Evolutionary conservation across 2,888 invertebrate species (phyloP), one percentile per base, ranked within the genome.

Genomic region (Magallana nippona): DNA sequence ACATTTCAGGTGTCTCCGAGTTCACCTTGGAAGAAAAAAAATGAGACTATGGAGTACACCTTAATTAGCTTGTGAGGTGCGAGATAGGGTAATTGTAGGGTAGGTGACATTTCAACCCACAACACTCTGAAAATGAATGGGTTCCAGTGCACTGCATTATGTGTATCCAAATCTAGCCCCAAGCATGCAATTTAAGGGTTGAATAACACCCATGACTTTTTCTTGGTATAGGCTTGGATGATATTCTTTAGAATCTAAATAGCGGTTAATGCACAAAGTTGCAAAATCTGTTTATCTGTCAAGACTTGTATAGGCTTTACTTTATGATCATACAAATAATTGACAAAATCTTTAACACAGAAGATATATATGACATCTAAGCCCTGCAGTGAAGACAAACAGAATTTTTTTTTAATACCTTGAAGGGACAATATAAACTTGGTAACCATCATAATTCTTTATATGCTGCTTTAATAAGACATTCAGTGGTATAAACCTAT

Each of bases 41-140:
- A 22, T 71, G 27, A 15, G 32, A 32, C 15, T 32, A 27, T 11
- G 22, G 32, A 32, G 27, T 32, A 27, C 27, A 32, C 10, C 5
- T 71, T 71, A 19, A 71, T 71, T 71, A 71, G 71, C 71, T 27
- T 71, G 71, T 15, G 27, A 71, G 27, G 71, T 71, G 71, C 32
- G 71, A 32, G 71, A 71, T 71, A 71, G 22, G 27, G 71, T 71
- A 71, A 71, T 71, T 71, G 32, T 15, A 15, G 71, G 71, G 71
- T 71, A 27, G 71, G 71, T 71, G 71, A 22, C 71, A 71, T 71
- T 71, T 27, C 71, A 32, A 71, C 71, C 71, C 71, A 71, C 71
- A 22, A 27, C 71, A 27, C 71, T 71, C 71, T 13, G 71, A 27
- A 71, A 71, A 71, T 71, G 22, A 71, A 71, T 71, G 32, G 71